Conservation (phyloP, 2,888 invertebrate species). For the Dusona sp. region DNA sequence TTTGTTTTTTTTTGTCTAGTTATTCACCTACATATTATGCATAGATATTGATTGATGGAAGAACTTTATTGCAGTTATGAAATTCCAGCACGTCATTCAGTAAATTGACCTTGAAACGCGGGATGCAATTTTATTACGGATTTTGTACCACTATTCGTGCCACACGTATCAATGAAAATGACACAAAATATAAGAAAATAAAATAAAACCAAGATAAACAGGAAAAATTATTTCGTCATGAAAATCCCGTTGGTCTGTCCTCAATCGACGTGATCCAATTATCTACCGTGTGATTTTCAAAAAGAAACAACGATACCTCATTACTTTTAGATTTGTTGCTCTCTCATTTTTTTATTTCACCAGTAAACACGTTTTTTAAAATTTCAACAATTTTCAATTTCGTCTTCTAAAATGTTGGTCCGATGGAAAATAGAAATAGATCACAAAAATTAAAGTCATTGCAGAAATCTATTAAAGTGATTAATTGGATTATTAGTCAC, state of each 20-base stretch:
- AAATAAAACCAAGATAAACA: background rate
- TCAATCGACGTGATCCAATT: constrained; percentile 61
- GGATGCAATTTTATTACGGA: background rate
- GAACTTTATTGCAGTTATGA: constrained; percentile 23
- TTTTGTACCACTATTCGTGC: constrained; percentile 9
- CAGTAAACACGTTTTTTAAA: background rate
- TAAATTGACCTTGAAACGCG: constrained; percentile 24
- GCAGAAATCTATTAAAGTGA: background rate
- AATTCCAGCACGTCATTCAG: constrained; percentile 26
- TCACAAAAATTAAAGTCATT: background rate
- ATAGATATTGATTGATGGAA: background rate
- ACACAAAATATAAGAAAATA: background rate
- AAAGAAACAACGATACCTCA: constrained; percentile 37
- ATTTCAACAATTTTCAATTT: background rate
- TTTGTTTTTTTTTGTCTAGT: background rate
- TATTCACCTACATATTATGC: background rate
- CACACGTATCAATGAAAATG: constrained; percentile 14
- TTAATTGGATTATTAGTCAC: no score
- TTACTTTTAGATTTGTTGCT: constrained; percentile 11
- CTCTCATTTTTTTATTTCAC: background rate
- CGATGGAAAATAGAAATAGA: background rate
- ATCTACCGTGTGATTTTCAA: constrained; percentile 40
- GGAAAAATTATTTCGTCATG: constrained; percentile 38
- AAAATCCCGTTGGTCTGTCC: constrained; percentile 62
- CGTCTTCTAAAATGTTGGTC: background rate